A percentile compares a stretch with the other conserved stretches of the same genome.
Evolutionary conservation across 2,888 invertebrate species (phyloP).

Genomic region (Pandemis cinnamomeana): DNA sequence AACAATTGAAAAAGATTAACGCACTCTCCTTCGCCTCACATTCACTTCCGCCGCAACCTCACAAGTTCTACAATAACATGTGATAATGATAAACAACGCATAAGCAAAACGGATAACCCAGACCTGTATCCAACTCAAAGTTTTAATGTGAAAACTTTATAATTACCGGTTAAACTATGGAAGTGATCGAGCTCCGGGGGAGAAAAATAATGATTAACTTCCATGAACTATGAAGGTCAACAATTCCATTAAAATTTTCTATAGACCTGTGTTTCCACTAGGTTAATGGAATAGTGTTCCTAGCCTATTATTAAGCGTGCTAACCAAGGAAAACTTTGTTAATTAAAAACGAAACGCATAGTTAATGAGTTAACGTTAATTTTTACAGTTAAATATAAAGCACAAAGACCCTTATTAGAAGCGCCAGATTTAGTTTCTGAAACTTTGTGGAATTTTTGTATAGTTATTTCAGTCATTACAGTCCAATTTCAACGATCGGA

Average conservation of each 20-base stretch:
- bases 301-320: not conserved
- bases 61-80: not conserved
- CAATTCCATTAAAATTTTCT: not conserved
- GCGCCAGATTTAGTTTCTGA: not conserved
- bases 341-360: not conserved
- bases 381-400: not conserved
- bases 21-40: not conserved
- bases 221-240: constrained; percentile 12
- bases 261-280: not conserved
- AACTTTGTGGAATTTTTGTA: not conserved
- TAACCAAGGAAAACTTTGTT: not conserved
- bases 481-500: too few species aligned
- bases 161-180: constrained; percentile 35
- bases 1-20: not conserved
- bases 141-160: constrained; percentile 40
- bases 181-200: constrained; percentile 32
- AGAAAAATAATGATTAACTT: constrained; percentile 33
- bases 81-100: constrained; percentile 22
- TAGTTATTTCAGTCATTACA: too few species aligned
- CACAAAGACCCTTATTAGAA: not conserved
- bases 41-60: not conserved
- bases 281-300: not conserved
- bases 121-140: constrained; percentile 19
- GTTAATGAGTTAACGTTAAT: not conserved
- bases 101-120: constrained; percentile 25